These are phyloP conservation scores for Allochrocebus solatus DNA, from an alignment of 2,797 vertebrate species.

Conservation along the genomic window DNA sequence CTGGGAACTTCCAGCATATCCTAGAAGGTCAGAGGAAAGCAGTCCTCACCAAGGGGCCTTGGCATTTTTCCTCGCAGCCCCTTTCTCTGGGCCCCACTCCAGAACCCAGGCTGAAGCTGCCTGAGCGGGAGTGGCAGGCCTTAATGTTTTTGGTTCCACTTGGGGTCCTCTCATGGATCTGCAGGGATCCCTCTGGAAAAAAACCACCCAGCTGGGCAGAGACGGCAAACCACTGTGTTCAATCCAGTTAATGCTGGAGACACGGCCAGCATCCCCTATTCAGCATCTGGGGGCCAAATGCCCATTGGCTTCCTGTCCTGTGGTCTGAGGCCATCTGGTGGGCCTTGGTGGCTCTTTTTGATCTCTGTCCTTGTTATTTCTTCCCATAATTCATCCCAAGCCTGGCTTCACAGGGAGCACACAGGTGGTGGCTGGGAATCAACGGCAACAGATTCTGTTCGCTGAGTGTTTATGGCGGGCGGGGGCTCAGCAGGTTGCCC, in stretches of 20 bases:
- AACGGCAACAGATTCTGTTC: not conserved
- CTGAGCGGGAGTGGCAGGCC: rapidly evolving
- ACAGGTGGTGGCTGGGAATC: not conserved
- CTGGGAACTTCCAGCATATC: rapidly evolving
- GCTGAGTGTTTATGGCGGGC: rapidly evolving
- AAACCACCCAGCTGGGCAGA: not conserved
- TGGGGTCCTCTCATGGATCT: not conserved
- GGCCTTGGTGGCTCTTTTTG: not conserved
- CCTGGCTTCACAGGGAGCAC: not conserved
- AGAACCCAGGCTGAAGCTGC: not conserved
- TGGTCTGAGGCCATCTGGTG: not conserved
- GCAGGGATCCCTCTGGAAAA: not conserved
- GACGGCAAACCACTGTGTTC: not conserved
- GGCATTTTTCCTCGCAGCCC: rapidly evolving
- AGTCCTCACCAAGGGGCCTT: not conserved
- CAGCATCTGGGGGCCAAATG: not conserved
- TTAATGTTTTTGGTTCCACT: not conserved
- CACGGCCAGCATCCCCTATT: not conserved
- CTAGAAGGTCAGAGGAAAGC: not conserved
- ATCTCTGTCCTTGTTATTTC: conserved; percentile 15
- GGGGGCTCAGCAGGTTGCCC: rapidly evolving
- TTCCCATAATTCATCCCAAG: not conserved
- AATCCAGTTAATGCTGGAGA: not conserved
- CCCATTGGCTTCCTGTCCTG: not conserved
- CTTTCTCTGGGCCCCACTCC: not conserved